These are phyloP conservation scores for Eristalis intricaria DNA, from an alignment of 2,888 invertebrate genomes.

Conservation along the genomic window DNA sequence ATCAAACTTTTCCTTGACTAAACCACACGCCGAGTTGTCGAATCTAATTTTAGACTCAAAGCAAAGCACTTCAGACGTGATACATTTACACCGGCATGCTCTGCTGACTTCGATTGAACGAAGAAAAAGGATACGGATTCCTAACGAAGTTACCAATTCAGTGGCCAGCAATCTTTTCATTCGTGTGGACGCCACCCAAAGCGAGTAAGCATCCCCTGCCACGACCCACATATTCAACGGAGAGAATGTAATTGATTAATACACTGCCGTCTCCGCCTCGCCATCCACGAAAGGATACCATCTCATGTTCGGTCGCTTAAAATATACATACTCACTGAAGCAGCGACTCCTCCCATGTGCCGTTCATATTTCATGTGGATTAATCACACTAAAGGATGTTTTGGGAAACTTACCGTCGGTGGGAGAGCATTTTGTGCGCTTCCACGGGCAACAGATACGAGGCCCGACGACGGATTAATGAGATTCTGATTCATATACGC, in stretches of 20 bases:
- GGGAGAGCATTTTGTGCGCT: background rate
- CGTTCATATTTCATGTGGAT: conserved; percentile 38
- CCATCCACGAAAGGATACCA: conserved; percentile 2
- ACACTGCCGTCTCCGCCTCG: background rate
- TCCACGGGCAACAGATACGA: conserved; percentile 10
- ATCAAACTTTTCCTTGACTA: background rate
- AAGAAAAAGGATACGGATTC: background rate
- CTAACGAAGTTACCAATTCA: background rate
- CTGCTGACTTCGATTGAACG: background rate
- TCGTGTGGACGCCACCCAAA: background rate
- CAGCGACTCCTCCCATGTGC: conserved; percentile 15
- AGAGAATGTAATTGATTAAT: conserved; percentile 50
- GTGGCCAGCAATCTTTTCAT: background rate
- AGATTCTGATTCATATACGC: background rate
- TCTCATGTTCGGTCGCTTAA: conserved; percentile 42
- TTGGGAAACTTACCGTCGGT: conserved; percentile 1
- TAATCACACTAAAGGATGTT: conserved; percentile 37
- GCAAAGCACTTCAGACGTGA: background rate
- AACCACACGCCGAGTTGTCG: background rate
- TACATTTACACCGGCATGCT: background rate
- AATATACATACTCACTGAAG: conserved; percentile 21
- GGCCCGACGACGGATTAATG: conserved; percentile 3
- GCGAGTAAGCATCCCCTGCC: background rate
- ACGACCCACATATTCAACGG: conserved; percentile 60
- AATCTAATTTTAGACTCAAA: background rate